phyloP scores from a whole-genome alignment of 2,888 invertebrate species.

The Furcula furcula region DNA sequence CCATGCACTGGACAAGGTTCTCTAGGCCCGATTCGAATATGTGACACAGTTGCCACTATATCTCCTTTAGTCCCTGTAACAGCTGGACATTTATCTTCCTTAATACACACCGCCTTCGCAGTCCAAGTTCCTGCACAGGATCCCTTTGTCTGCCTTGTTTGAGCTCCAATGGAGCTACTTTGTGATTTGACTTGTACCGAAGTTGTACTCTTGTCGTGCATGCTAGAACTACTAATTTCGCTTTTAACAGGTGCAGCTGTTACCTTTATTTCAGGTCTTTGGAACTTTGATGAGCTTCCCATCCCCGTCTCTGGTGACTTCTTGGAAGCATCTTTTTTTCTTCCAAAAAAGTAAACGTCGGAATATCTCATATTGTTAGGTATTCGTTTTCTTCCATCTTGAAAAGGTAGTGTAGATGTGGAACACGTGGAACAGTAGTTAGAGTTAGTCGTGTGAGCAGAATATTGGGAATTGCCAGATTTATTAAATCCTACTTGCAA shows the following conservation, averaged over 20 bases:
- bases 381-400: constrained; percentile 15
- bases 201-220: constrained; percentile 15
- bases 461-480: constrained; percentile 3
- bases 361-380: constrained; percentile 31
- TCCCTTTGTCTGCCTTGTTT: constrained; percentile 36
- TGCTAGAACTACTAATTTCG: constrained; percentile 8
- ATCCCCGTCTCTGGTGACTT: constrained; percentile 42
- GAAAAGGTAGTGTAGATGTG: constrained; percentile 22
- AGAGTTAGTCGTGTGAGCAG: constrained; percentile 18
- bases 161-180: constrained; percentile 24
- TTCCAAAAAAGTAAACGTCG: constrained; percentile 59
- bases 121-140: constrained; percentile 34
- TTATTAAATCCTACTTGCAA: constrained; percentile 48
- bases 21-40: constrained; percentile 59
- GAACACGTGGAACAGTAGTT: constrained; percentile 33
- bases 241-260: constrained; percentile 15
- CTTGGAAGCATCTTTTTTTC: constrained; percentile 39
- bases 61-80: constrained; percentile 41
- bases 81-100: constrained; percentile 48
- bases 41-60: constrained; percentile 60
- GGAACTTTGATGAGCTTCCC: constrained; percentile 40
- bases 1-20: constrained; percentile 58
- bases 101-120: constrained; percentile 51
- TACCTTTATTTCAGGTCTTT: constrained; percentile 11
- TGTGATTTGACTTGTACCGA: constrained; percentile 24